Evolutionary conservation across 2,888 invertebrate species (phyloP), one percentile per base, ranked within the genome.

Genomic region (Campoplex capitator): DNA sequence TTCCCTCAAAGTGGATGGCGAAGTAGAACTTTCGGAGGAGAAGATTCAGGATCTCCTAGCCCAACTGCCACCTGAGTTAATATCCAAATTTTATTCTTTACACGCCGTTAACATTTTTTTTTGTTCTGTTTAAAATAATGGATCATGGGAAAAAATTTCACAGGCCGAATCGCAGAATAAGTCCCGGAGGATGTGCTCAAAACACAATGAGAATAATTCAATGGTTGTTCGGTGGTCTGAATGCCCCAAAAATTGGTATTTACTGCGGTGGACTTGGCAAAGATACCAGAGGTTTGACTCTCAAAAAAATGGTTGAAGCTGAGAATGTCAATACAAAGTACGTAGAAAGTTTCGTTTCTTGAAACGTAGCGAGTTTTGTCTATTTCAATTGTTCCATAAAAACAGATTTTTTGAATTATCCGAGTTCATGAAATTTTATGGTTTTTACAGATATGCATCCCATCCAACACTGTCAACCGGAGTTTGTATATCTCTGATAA

Each of bases 191-290:
- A 81, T 92, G 92, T 45, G 93, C 93, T 42, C 93, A 92, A 78
- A 94, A 94, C 89, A 92, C 93, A 13, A 87, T 93, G 83, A 89
- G 93, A 86, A 91, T 93, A 48, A 88, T 94, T 48, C 93, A 94
- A 68, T 93, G 93, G 92, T 88, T 94, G 7, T 91, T 91, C 56
- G 91, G 92, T 16, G 90, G 90, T 28, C 79, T 82, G 23, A 88
- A 86, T 42, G 86, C 88, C 45, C 88, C 89, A 13, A 88, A 87
- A 80, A 85, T 92, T 13, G 90, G 91, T 70, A 83, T 91, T 51
- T 93, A 88, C 87, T 92, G 90, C 28, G 95, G 95, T 32, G 92
- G 93, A 18, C 88, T 94, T 32, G 95, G 95, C n/a, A 92, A 91
- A 62, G 95, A 95, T 88, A 83, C 89, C 45, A 90, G 91, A 70